Conservation (phyloP, 1,140 invertebrate species). For the Neuroterus valhalla region DNA sequence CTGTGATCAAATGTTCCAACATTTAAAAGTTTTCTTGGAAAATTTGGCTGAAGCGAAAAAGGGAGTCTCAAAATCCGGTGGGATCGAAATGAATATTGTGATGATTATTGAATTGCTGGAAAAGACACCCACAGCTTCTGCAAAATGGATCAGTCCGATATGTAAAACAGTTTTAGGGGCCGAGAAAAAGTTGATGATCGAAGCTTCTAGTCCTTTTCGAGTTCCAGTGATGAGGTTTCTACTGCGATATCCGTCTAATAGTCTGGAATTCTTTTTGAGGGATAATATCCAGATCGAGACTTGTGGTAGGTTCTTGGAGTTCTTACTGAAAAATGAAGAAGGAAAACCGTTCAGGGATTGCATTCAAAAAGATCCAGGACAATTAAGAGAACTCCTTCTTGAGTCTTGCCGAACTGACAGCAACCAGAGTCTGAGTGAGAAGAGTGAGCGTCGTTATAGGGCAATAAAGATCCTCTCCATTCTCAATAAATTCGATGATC, state of each 20-base stretch:
- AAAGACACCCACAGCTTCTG: constrained; percentile 88
- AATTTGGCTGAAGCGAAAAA: constrained; percentile 86
- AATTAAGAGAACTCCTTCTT: constrained; percentile 79
- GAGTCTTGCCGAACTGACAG: constrained; percentile 74
- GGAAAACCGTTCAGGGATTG: constrained; percentile 89
- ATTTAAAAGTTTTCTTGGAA: constrained; percentile 91
- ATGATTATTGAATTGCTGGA: constrained; percentile 94
- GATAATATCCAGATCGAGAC: constrained; percentile 89
- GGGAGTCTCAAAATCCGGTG: constrained; percentile 82
- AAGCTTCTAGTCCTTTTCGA: constrained; percentile 93
- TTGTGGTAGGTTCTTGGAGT: constrained; percentile 91
- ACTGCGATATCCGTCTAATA: constrained; percentile 89
- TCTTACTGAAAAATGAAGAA: constrained; percentile 87
- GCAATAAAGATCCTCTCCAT: constrained; percentile 87
- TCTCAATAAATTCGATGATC: constrained; percentile 88
- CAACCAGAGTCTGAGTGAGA: constrained; percentile 72
- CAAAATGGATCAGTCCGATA: constrained; percentile 89
- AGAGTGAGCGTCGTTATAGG: constrained; percentile 87
- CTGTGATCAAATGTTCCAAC: constrained; percentile 91
- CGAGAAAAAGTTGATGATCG: constrained; percentile 90
- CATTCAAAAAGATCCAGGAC: constrained; percentile 79
- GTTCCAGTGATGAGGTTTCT: constrained; percentile 92
- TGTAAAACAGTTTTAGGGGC: constrained; percentile 89
- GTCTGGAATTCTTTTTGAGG: constrained; percentile 85
- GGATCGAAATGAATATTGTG: constrained; percentile 90